Evolutionary conservation across 2,888 invertebrate genomes (phyloP).

Genomic region (Drosophila limbata): DNA sequence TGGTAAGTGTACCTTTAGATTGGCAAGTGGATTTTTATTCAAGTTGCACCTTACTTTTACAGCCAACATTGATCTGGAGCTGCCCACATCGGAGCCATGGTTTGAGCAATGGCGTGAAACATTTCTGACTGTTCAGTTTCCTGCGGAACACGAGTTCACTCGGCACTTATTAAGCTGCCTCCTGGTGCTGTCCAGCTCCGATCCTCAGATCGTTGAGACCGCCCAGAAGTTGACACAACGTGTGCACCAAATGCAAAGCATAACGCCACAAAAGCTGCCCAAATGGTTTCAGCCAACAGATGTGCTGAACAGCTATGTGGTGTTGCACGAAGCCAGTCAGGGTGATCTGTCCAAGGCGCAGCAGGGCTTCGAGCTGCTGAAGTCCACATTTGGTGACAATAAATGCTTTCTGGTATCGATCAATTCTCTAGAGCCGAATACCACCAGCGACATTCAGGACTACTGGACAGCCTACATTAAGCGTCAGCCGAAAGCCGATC

Average conservation of each 20-base stretch:
- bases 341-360: constrained; percentile 92
- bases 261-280: constrained; percentile 91
- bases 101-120: constrained; percentile 97
- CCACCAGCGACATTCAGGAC: constrained; percentile 89
- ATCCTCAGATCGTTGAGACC: constrained; percentile 92
- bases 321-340: constrained; percentile 93
- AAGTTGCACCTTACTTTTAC: constrained; percentile 8
- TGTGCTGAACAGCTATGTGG: constrained; percentile 94
- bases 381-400: constrained; percentile 93
- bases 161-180: constrained; percentile 94
- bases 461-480: constrained; percentile 94
- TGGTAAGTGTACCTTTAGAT: constrained; percentile 83
- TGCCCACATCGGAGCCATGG: constrained; percentile 95
- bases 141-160: constrained; percentile 98
- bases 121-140: constrained; percentile 94
- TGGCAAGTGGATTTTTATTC: not conserved
- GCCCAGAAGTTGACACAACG: constrained; percentile 93
- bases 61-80: constrained; percentile 88
- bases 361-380: constrained; percentile 92
- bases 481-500: constrained; percentile 86
- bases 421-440: constrained; percentile 91
- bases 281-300: constrained; percentile 92
- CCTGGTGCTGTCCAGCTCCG: constrained; percentile 90
- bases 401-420: constrained; percentile 96
- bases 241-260: constrained; percentile 91